These are phyloP conservation scores for Caerostris extrusa DNA, from an alignment of 1,140 invertebrate species.

Conservation along the genomic window DNA sequence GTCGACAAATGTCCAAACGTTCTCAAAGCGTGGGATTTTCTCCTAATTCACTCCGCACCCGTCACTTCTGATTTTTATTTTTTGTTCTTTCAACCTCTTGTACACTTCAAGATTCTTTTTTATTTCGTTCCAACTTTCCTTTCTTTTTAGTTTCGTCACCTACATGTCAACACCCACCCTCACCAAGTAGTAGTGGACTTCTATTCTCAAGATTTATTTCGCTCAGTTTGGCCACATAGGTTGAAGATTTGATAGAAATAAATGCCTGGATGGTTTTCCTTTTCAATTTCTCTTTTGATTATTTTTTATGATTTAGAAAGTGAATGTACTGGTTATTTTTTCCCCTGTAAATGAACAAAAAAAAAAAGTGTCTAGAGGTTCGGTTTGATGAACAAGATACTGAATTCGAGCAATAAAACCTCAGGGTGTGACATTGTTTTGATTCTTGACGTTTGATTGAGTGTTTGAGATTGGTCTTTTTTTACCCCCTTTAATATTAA, in stretches of 20 bases:
- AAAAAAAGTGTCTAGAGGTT: neutral
- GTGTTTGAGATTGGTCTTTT: neutral
- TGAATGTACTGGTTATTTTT: neutral
- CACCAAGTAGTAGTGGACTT: neutral
- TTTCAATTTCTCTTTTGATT: neutral
- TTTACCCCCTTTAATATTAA: too few species aligned
- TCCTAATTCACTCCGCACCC: constrained; percentile 54
- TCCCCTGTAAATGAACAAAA: too few species aligned
- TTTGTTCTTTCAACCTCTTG: neutral
- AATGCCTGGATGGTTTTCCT: constrained; percentile 22
- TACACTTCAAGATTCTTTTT: neutral
- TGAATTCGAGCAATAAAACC: constrained; percentile 7
- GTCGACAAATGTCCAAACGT: constrained; percentile 70
- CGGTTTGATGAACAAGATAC: neutral
- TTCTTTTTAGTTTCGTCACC: constrained; percentile 26
- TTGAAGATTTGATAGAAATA: constrained; percentile 33
- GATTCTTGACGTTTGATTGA: neutral
- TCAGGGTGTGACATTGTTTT: neutral
- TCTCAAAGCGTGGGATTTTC: constrained; percentile 58
- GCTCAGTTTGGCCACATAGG: neutral
- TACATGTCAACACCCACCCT: neutral
- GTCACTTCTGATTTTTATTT: constrained; percentile 59
- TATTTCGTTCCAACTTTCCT: neutral
- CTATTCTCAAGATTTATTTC: constrained; percentile 59
- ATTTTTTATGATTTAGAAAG: constrained; percentile 12